Percentiles rank a stretch among this genome's conserved stretches.
Evolutionary conservation across 2,797 vertebrate species (phyloP).

Genomic region (Bradypodion pumilum): DNA sequence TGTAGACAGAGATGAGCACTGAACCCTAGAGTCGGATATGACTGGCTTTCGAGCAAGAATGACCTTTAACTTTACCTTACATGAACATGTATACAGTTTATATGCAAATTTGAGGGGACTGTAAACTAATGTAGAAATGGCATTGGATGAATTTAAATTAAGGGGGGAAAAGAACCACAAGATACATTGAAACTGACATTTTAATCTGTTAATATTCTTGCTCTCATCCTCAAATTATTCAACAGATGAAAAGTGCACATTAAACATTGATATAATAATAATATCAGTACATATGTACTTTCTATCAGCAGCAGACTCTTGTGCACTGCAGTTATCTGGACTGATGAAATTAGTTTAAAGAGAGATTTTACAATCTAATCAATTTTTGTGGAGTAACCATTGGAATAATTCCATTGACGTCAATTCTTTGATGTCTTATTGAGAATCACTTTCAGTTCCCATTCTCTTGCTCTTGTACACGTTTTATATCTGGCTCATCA

Average conservation of each 20-base stretch:
- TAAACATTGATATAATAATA: accelerated
- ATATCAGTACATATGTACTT: not conserved
- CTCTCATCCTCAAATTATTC: not conserved
- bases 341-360: not conserved
- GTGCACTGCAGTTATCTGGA: not conserved
- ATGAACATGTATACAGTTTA: not conserved
- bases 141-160: not conserved
- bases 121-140: not conserved
- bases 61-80: too few species aligned
- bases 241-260: not conserved
- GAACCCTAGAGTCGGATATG: too few species aligned
- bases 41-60: too few species aligned
- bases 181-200: not conserved
- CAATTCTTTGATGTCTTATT: accelerated
- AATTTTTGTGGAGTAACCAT: slow-evolving; percentile 1
- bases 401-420: slow-evolving; percentile 9
- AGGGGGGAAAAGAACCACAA: not conserved
- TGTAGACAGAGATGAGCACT: too few species aligned
- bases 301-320: not conserved
- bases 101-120: not conserved
- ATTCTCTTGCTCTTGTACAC: slow-evolving; percentile 8
- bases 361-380: slow-evolving; percentile 23
- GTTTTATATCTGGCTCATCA: slow-evolving; percentile 29
- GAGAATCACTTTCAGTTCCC: not conserved
- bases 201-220: not conserved